Evolutionary conservation across 2,888 invertebrate genomes (phyloP).

Genomic region (Prosapia bicincta): DNA sequence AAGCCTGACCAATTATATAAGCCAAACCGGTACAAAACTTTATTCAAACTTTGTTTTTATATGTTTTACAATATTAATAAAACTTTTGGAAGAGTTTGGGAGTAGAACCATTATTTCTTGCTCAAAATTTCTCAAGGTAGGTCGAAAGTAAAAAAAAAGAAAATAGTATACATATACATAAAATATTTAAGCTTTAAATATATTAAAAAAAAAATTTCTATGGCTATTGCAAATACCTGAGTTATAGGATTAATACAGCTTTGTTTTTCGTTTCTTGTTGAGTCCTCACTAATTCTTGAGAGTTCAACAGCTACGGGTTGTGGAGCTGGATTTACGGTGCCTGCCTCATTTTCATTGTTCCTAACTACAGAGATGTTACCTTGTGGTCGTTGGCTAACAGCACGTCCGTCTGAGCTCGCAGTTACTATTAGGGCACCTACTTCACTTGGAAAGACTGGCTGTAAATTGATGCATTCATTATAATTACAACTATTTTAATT

Average conservation of each 20-base stretch:
- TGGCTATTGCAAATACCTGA: not conserved
- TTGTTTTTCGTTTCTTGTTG: conserved; percentile 32
- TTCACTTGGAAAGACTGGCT: not conserved
- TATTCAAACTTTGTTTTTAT: too few species aligned
- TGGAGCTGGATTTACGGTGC: conserved; percentile 13
- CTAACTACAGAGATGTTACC: conserved; percentile 25
- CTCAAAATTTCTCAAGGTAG: too few species aligned
- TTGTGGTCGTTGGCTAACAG: conserved; percentile 24
- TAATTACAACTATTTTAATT: too few species aligned
- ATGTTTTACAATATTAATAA: too few species aligned
- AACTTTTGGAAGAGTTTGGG: too few species aligned
- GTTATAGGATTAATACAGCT: conserved; percentile 9
- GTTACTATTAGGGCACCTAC: conserved; percentile 17
- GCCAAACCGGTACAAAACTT: too few species aligned
- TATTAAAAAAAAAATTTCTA: not conserved
- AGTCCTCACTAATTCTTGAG: conserved; percentile 39
- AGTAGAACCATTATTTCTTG: too few species aligned
- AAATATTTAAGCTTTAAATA: too few species aligned
- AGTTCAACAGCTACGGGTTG: conserved; percentile 32
- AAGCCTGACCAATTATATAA: too few species aligned
- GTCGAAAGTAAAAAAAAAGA: too few species aligned
- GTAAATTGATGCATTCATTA: not conserved
- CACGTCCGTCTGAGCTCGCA: conserved; percentile 20
- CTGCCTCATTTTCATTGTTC: conserved; percentile 12
- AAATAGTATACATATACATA: too few species aligned